Evolutionary conservation across 1,140 invertebrate genomes (phyloP).

Genomic region (Drosophila rufa): DNA sequence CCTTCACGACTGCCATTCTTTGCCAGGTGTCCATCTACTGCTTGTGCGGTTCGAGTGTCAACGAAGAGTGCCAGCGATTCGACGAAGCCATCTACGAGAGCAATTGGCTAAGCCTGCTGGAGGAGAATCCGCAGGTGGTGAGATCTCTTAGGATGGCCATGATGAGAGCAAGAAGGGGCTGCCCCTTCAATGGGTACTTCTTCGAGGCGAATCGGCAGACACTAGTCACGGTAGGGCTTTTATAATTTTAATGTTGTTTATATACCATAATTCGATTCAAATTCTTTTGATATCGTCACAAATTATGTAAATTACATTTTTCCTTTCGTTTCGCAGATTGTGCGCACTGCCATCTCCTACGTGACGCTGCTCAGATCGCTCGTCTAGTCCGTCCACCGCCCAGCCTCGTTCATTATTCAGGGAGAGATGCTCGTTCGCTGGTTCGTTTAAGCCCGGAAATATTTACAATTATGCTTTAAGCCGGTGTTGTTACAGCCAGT

Average conservation of each 20-base stretch:
- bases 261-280: neutral
- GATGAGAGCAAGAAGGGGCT: slow-evolving; percentile 29
- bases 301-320: neutral
- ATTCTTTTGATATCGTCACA: neutral
- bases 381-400: slow-evolving; percentile 6
- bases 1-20: slow-evolving; percentile 48
- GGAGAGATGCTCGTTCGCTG: neutral
- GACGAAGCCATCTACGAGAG: slow-evolving; percentile 39
- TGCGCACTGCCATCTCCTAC: slow-evolving; percentile 48
- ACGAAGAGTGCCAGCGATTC: slow-evolving; percentile 25
- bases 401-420: slow-evolving; percentile 6
- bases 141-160: slow-evolving; percentile 27
- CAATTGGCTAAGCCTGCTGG: slow-evolving; percentile 18
- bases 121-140: slow-evolving; percentile 3
- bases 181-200: slow-evolving; percentile 40
- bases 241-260: neutral
- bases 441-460: slow-evolving; percentile 39
- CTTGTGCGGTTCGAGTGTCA: slow-evolving; percentile 41
- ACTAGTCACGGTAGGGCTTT: slow-evolving; percentile 27
- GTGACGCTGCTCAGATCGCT: slow-evolving; percentile 46
- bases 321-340: slow-evolving; percentile 25
- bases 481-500: slow-evolving; percentile 61
- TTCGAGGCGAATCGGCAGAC: slow-evolving; percentile 46
- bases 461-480: slow-evolving; percentile 72
- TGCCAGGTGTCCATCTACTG: slow-evolving; percentile 56